Base-by-base conservation (phyloP, 2,888 invertebrate species). In the Scaptomyza flava region DNA sequence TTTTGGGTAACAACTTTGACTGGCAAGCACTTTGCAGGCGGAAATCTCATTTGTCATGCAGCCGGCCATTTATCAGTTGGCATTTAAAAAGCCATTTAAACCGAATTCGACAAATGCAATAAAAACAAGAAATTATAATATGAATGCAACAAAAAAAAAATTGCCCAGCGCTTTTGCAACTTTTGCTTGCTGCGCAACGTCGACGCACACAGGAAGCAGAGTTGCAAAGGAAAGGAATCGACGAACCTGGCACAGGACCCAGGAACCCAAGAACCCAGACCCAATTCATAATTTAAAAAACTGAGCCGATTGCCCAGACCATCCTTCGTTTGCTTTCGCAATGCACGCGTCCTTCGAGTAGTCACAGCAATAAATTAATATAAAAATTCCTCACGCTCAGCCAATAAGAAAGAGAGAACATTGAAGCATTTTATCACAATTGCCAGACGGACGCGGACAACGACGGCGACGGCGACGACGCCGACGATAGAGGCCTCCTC, bases 361-460 rank as follows among this genome's bases (percentile, higher is more conserved):
- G 73, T 68, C 71, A 72, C 65, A 73, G 81, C 79, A 81, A 87
- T 88, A 88, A 88, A 88, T 88, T 88, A 88, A 89, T 89, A 87
- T 83, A 87, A 86, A 86, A 90, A 90, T 90, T 90, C 89, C 82
- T 90, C 89, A 89, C 89, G 89, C 89, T 89, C 85, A 89, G 89
- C 83, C 90, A 90, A 89, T 85, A 86, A 85, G 81, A 27, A 27
- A 77, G 74, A 72, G 74, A 57, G 80, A 82, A 82, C 81, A 85
- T 72, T 84, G 79, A 85, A 84, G 82, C 77, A 82, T 84, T 85
- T 86, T 83, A 86, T 84, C 84, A 81, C 76, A 58, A 56, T 63
- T 58, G 60, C 74, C 79, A 80, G 80, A 70, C 80, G 51, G 23
- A 38, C n/a, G n/a, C 14, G 9, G 20, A 30, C 46, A 14, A 36